These are phyloP conservation scores for Drosophila dunni DNA, from an alignment of 1,140 invertebrate genomes.

Conservation along the genomic window DNA sequence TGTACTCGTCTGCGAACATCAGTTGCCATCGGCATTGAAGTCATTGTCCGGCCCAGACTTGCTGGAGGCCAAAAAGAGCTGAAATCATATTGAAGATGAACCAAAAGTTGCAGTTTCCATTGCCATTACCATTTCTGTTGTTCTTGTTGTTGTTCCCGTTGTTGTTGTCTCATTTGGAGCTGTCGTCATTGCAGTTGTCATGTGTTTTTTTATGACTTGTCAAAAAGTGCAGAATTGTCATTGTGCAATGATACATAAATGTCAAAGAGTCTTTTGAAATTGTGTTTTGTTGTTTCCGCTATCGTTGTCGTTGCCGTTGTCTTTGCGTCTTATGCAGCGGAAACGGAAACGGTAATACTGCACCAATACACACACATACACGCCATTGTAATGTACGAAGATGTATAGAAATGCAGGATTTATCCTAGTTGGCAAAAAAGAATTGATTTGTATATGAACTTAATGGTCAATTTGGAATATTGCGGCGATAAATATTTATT, in stretches of 20 bases:
- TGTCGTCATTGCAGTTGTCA: constrained; percentile 46
- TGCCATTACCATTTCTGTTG: constrained; percentile 4
- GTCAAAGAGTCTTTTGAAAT: constrained; percentile 73
- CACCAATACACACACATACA: constrained; percentile 20
- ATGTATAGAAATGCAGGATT: neutral
- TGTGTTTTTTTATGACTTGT: constrained; percentile 69
- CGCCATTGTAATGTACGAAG: neutral
- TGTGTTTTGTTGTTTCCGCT: constrained; percentile 62
- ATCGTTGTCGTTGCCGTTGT: constrained; percentile 32
- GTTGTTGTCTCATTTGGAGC: constrained; percentile 14
- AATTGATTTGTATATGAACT: too few relatives aligned
- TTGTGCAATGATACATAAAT: constrained; percentile 82
- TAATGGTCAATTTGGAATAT: too few relatives aligned
- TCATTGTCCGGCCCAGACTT: constrained; percentile 39
- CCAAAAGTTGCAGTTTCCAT: constrained; percentile 7
- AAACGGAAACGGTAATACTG: constrained; percentile 71
- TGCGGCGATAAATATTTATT: too few relatives aligned
- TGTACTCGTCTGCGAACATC: constrained; percentile 20
- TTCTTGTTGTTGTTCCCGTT: neutral
- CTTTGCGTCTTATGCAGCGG: constrained; percentile 58
- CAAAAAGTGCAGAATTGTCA: constrained; percentile 71
- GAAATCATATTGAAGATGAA: constrained; percentile 4
- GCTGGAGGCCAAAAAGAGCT: constrained; percentile 11
- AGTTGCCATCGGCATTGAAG: constrained; percentile 30
- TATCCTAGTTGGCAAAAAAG: too few relatives aligned